phyloP scores from a whole-genome alignment of 2,113 vertebrate genomes.

The Nematolebias whitei region DNA sequence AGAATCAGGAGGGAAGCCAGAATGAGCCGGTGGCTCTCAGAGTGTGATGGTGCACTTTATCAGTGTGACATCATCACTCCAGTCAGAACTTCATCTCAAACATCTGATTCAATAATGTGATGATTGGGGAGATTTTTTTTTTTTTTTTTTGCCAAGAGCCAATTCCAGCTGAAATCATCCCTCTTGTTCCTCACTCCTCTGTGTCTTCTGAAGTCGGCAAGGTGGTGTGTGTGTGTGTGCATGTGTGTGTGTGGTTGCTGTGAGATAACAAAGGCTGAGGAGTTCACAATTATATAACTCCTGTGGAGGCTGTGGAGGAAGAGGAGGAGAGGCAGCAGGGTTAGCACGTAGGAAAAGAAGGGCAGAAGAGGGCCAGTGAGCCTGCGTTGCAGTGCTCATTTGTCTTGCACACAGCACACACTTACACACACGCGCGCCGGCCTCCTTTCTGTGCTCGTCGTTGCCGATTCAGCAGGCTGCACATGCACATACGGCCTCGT shows the following conservation, averaged over 20 bases:
- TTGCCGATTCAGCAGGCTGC: slow-evolving; percentile 51
- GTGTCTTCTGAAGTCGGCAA: slow-evolving; percentile 62
- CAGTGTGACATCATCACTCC: not conserved
- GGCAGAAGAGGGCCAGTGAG: slow-evolving; percentile 66
- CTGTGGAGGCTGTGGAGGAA: slow-evolving; percentile 78
- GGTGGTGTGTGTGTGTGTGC: slow-evolving; percentile 54
- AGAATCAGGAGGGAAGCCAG: slow-evolving; percentile 20
- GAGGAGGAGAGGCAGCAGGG: slow-evolving; percentile 72
- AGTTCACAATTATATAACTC: slow-evolving; percentile 77
- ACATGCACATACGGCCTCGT: slow-evolving; percentile 51
- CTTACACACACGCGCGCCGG: slow-evolving; percentile 29
- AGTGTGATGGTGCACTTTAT: not conserved
- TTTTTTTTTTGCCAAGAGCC: slow-evolving; percentile 8
- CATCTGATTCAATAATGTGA: slow-evolving; percentile 3
- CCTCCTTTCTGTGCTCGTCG: slow-evolving; percentile 54
- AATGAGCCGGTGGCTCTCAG: slow-evolving; percentile 13
- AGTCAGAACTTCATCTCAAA: not conserved
- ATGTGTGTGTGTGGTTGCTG: slow-evolving; percentile 63
- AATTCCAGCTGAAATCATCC: slow-evolving; percentile 49
- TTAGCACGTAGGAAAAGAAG: slow-evolving; percentile 71
- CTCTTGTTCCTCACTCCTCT: slow-evolving; percentile 55
- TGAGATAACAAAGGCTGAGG: slow-evolving; percentile 76
- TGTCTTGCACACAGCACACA: slow-evolving; percentile 52
- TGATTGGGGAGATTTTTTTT: slow-evolving; percentile 2
- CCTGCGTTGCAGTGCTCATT: slow-evolving; percentile 65